A percentile compares a stretch with the other conserved stretches of the same genome.
Evolutionary conservation across 2,888 invertebrate genomes (phyloP).

Genomic region (Sesamia inferens): DNA sequence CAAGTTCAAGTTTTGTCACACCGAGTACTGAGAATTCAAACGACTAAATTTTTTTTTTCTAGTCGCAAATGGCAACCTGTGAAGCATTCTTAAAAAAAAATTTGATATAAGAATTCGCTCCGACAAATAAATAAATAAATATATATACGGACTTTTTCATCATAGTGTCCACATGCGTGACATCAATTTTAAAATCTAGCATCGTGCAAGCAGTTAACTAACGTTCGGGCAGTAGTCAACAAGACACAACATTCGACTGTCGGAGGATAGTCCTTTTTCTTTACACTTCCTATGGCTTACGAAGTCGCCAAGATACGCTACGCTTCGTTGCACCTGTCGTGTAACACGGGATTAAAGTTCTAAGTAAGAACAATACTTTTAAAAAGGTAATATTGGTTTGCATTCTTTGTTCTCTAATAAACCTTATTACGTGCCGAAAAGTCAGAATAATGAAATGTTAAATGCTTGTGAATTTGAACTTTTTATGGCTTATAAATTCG

Average conservation of each 20-base stretch:
- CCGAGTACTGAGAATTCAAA: neutral
- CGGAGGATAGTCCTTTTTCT: neutral
- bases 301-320: neutral
- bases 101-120: no score
- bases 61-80: no score
- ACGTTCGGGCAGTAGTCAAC: no score
- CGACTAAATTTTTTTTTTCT: no score
- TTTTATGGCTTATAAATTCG: constrained; percentile 44
- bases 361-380: neutral
- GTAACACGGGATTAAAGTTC: neutral
- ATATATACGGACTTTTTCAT: no score
- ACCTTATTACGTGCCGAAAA: constrained; percentile 24
- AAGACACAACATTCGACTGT: no score
- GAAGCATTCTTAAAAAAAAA: no score
- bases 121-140: no score
- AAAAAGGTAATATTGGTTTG: no score
- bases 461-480: constrained; percentile 19
- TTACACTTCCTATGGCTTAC: neutral
- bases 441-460: constrained; percentile 31
- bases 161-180: no score
- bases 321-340: constrained; percentile 2
- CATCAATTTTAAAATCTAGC: no score
- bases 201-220: no score
- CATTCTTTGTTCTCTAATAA: constrained; percentile 10
- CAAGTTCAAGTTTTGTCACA: constrained; percentile 26